These are phyloP conservation scores for Octodon degus DNA, from an alignment of 2,113 vertebrate species.

Conservation along the genomic window DNA sequence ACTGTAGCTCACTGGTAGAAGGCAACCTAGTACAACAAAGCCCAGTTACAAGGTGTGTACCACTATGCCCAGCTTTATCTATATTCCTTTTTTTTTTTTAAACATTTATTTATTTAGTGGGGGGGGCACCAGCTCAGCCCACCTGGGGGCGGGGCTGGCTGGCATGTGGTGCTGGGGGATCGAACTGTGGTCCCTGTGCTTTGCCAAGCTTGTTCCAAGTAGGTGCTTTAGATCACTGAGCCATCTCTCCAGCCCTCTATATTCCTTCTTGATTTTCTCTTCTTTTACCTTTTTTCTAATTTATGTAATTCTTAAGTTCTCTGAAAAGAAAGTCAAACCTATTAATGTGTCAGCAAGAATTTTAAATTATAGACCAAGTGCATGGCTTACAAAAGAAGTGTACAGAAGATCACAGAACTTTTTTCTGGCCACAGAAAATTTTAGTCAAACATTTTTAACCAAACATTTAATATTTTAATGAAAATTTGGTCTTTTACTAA, in stretches of 20 bases:
- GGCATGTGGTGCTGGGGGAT: too few relatives aligned
- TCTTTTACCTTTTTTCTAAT: background rate
- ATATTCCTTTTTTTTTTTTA: too few relatives aligned
- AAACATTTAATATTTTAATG: background rate
- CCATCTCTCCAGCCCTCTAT: too few relatives aligned
- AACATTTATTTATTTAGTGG: too few relatives aligned
- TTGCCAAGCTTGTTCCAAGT: too few relatives aligned
- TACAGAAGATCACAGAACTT: background rate
- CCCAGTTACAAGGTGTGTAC: too few relatives aligned
- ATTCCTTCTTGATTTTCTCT: background rate
- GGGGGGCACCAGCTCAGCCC: too few relatives aligned
- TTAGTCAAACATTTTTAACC: too few relatives aligned
- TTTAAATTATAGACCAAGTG: background rate
- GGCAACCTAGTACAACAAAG: background rate
- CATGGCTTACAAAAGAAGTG: background rate
- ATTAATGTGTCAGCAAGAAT: slow-evolving; percentile 1
- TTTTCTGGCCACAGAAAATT: background rate
- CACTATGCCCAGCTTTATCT: too few relatives aligned
- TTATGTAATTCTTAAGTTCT: background rate
- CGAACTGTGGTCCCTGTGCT: too few relatives aligned
- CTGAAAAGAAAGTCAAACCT: slow-evolving; percentile 29
- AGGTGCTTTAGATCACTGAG: too few relatives aligned
- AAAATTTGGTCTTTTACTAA: background rate
- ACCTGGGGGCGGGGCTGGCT: too few relatives aligned
- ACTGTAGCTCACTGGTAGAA: background rate